Evolutionary conservation across 2,888 invertebrate genomes (phyloP), one percentile per base, ranked within the genome.

Genomic region (Pyrocoelia pectoralis): DNA sequence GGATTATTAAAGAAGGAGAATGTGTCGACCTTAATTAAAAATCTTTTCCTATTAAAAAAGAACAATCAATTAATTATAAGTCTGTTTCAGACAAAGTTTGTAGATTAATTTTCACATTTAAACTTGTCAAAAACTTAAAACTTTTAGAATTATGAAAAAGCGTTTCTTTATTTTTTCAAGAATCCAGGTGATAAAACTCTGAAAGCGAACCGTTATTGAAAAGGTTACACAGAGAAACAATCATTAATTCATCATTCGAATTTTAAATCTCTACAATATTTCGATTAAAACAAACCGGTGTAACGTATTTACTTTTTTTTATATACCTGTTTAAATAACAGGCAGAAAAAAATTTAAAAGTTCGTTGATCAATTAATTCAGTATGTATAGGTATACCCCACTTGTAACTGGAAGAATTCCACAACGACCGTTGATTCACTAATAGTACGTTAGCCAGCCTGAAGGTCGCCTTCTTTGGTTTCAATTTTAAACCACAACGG

Each of bases 351-450:
- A 54, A 49, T 28, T n/a, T 54, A 59, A 55, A 60, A 60, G 55
- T 60, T 60, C 60, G 60, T 60, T 60, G 50, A 38, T 54, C 54
- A 60, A 60, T 60, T 60, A 60, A 60, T 60, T 60, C 60, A 52
- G 18, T 46, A 46, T 46, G 17, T 33, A n/a, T 46, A 46, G 14
- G 17, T 33, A n/a, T 46, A 46, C 46, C 4, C 46, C 40, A 46
- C 58, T 58, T 51, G 57, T 57, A 57, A 57, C 57, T 65, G 61
- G 65, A 69, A 65, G 67, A 64, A 69, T 69, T 69, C 69, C 69
- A 58, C 67, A 62, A 63, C 67, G 69, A 69, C 69, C 69, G 69
- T 69, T 69, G 68, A 68, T 68, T 67, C 68, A 67, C 66, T 55
- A 61, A 50, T 66, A 67, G 61, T 67, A 69, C 68, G 67, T 69